These are phyloP conservation scores for Acrobasis consociella DNA, from an alignment of 2,888 invertebrate genomes.

Conservation along the genomic window DNA sequence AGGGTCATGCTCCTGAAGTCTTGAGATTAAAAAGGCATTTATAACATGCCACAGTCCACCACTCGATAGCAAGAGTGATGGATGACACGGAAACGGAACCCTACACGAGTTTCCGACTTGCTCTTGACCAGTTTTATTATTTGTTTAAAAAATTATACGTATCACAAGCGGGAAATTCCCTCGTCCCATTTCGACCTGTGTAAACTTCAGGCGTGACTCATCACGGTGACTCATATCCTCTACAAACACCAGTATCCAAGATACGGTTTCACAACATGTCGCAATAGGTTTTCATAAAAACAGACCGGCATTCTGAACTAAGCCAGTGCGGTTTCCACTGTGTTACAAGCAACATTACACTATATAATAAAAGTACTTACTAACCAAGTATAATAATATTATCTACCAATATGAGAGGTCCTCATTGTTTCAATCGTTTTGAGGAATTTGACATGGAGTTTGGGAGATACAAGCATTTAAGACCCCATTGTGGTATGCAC, in stretches of 20 bases:
- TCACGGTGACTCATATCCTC: neutral
- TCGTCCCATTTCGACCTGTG: neutral
- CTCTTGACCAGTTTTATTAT: no score
- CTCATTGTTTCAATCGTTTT: neutral
- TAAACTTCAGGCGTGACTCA: neutral
- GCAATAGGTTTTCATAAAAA: neutral
- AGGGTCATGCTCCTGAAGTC: no score
- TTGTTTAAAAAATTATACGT: no score
- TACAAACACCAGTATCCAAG: neutral
- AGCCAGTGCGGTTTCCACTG: neutral
- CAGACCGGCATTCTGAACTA: neutral
- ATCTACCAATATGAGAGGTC: slow-evolving; percentile 11
- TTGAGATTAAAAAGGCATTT: no score
- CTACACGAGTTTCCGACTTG: no score
- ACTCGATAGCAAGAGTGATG: no score
- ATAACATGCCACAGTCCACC: no score
- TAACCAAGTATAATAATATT: no score
- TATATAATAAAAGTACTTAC: no score
- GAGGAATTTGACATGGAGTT: slow-evolving; percentile 13
- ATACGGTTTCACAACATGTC: slow-evolving; percentile 14
- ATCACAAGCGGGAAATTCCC: neutral
- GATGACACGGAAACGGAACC: no score
- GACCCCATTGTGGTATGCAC: neutral
- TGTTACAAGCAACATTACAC: neutral
- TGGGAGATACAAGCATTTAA: neutral